Percentiles rank a stretch among this genome's conserved stretches.
Conservation (phyloP, 37 sponge, comb jelly and placozoan species). For the Spongilla lacustris region DNA sequence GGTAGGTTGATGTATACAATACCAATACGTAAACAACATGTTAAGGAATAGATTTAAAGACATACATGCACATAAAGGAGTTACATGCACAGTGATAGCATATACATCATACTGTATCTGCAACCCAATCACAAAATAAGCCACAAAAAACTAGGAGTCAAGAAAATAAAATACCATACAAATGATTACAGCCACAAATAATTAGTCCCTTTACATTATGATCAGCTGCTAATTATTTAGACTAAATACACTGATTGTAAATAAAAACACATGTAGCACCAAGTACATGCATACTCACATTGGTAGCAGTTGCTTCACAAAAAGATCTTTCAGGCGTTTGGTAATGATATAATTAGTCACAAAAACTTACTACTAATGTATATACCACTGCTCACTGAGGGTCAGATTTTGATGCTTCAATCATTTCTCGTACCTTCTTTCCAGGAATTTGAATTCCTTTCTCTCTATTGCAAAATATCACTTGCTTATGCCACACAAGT, state of each 20-base stretch:
- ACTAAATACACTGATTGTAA: too few relatives aligned
- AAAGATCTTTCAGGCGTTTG: constrained; percentile 52
- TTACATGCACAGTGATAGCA: too few relatives aligned
- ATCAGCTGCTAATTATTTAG: too few relatives aligned
- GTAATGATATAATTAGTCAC: background rate
- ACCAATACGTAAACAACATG: background rate
- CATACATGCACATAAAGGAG: too few relatives aligned
- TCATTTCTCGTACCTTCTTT: constrained; percentile 53
- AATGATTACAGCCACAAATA: too few relatives aligned
- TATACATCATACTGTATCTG: too few relatives aligned
- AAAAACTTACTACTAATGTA: background rate
- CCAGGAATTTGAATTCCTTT: constrained; percentile 60
- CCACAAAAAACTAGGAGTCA: too few relatives aligned
- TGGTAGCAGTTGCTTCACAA: constrained; percentile 62
- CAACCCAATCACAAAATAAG: too few relatives aligned
- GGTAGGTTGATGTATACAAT: too few relatives aligned
- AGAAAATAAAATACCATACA: too few relatives aligned
- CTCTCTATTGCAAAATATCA: constrained; percentile 43
- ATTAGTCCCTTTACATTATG: too few relatives aligned
- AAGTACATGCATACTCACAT: constrained; percentile 30
- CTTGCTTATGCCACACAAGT: background rate
- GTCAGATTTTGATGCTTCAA: constrained; percentile 24
- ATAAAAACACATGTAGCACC: too few relatives aligned
- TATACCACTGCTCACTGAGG: constrained; percentile 24
- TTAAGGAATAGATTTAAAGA: background rate